Evolutionary conservation across 2,888 invertebrate species (phyloP).

Genomic region (Tricholauxania praeusta): DNA sequence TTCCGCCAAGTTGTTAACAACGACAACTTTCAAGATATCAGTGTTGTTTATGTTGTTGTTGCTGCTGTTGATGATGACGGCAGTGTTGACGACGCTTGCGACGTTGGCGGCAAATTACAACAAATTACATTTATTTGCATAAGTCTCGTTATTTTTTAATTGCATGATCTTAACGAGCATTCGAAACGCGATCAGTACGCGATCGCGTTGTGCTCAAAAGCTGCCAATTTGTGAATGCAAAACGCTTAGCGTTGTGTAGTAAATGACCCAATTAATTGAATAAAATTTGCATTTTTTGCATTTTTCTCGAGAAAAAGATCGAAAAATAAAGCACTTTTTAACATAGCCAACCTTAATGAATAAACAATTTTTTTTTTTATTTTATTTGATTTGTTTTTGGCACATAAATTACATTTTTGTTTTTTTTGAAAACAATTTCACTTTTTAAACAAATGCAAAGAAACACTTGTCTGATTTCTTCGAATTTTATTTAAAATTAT

Average conservation of each 20-base stretch:
- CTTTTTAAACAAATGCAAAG: too few relatives aligned
- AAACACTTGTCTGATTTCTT: too few relatives aligned
- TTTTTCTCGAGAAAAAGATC: too few relatives aligned
- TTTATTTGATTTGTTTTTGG: too few relatives aligned
- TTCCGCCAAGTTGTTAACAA: not conserved
- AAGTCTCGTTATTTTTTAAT: not conserved
- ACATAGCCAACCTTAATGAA: too few relatives aligned
- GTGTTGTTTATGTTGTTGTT: not conserved
- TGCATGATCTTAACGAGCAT: slow-evolving; percentile 7
- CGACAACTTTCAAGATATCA: not conserved
- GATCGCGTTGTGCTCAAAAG: not conserved
- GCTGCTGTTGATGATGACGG: not conserved
- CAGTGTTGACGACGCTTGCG: not conserved
- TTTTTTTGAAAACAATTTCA: too few relatives aligned
- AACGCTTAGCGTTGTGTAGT: not conserved
- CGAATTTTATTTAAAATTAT: too few relatives aligned
- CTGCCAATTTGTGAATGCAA: not conserved
- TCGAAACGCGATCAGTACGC: slow-evolving; percentile 1
- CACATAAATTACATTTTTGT: too few relatives aligned
- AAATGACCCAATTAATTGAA: slow-evolving; percentile 26
- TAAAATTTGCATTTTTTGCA: slow-evolving; percentile 2
- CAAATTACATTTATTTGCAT: slow-evolving; percentile 29
- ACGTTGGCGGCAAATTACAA: not conserved
- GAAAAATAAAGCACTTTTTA: too few relatives aligned
- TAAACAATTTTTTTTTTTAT: too few relatives aligned